Base-by-base conservation (phyloP, 2,113 vertebrate species). In the Elaphurus davidianus region DNA sequence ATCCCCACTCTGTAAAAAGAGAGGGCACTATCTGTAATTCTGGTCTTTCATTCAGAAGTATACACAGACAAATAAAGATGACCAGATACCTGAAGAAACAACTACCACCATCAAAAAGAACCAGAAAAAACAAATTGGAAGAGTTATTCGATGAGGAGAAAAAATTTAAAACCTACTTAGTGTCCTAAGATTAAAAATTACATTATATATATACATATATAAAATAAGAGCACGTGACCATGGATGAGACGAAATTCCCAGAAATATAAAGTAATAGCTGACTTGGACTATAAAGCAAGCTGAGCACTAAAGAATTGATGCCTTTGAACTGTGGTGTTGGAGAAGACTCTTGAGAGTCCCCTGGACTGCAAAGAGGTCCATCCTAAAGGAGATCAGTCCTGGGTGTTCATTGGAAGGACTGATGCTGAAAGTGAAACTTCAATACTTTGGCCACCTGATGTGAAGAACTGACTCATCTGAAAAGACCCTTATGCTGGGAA, bases 191-290 rank as follows among this genome's bases (percentile, higher is more conserved):
- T 74, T 71, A 79, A 94, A 95, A 25, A 81, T 5, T 88, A 19
- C 19, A 71, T 40, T 71, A 21, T 43, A 52, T 83, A 71, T 82
- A 19, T 16, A 50, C 12, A 62, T 64, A 54, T 74, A n/a, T 91
- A 89, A 78, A 88, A 14, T 84, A 92, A 81, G 10, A 71, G 30
- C 43, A 82, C 7, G 25, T 83, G 28, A 91, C 27, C 28, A 95
- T 84, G 7, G 85, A 91, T 57, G 85, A 91, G 11, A 86, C 40
- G 45, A 9, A 91, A 36, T 82, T 83, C 14, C 67, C 57, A 62
- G 62, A 93, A 95, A 96, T 81, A 95, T 28, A 60, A 91, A 93
- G 36, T 62, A 85, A 94, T 15, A 96, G 52, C 11, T 87, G 13
- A 23, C 67, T 12, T 71, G 67, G n/a, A 71, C n/a, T 23, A 40